phyloP scores from a whole-genome alignment of 2,888 invertebrate species.

The Margaritifera margaritifera region DNA sequence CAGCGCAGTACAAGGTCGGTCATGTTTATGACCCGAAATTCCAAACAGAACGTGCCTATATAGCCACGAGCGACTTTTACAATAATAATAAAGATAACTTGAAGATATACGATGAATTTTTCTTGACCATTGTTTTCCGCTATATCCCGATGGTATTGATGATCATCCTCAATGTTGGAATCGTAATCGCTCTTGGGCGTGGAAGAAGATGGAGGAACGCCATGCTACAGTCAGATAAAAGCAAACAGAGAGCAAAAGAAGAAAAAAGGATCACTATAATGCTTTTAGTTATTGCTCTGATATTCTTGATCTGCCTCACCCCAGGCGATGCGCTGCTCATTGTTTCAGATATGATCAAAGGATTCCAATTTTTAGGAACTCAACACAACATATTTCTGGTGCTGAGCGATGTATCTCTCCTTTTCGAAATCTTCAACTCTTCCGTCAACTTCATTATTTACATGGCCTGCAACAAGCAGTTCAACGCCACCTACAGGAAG shows the following conservation, averaged over 20 bases:
- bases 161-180: constrained; percentile 28
- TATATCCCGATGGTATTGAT: constrained; percentile 36
- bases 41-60: constrained; percentile 19
- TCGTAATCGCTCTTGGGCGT: constrained; percentile 20
- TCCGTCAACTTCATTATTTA: constrained; percentile 44
- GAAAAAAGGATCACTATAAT: constrained; percentile 35
- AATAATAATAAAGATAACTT: constrained; percentile 23
- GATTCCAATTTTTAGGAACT: constrained; percentile 33
- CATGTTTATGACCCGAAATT: constrained; percentile 8
- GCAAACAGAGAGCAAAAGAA: constrained; percentile 14
- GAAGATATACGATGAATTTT: constrained; percentile 34
- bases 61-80: constrained; percentile 33
- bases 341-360: constrained; percentile 13
- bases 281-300: constrained; percentile 30
- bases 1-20: constrained; percentile 33
- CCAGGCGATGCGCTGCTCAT: constrained; percentile 32
- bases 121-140: constrained; percentile 32
- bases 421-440: constrained; percentile 43
- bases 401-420: constrained; percentile 31
- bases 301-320: constrained; percentile 35
- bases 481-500: constrained; percentile 23
- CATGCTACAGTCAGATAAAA: neutral
- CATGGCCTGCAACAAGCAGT: constrained; percentile 38
- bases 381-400: constrained; percentile 43
- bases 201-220: constrained; percentile 21